These are phyloP conservation scores for Dryadula phaetusa DNA, from an alignment of 2,888 invertebrate species.

Conservation along the genomic window DNA sequence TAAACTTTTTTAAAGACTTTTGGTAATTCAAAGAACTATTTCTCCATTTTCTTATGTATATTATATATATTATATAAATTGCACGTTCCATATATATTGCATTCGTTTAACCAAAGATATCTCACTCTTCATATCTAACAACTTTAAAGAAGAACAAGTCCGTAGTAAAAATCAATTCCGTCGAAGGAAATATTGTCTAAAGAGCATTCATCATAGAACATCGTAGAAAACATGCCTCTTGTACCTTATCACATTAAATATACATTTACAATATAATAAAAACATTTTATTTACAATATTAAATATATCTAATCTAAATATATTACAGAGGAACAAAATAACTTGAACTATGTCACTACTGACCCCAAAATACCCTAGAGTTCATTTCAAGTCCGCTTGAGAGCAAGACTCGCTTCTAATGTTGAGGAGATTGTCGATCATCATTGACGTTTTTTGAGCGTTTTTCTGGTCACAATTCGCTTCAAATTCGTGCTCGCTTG, in stretches of 20 bases:
- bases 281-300: slow-evolving; percentile 81
- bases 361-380: slow-evolving; percentile 64
- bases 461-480: slow-evolving; percentile 65
- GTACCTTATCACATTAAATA: slow-evolving; percentile 64
- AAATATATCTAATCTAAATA: slow-evolving; percentile 73
- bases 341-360: slow-evolving; percentile 77
- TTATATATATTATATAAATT: slow-evolving; percentile 53
- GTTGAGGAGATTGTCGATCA: slow-evolving; percentile 77
- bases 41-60: slow-evolving; percentile 7
- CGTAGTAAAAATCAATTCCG: slow-evolving; percentile 47
- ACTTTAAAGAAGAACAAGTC: slow-evolving; percentile 28
- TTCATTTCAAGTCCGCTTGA: slow-evolving; percentile 67
- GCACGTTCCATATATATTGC: slow-evolving; percentile 64
- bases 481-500: slow-evolving; percentile 60
- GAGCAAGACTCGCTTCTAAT: slow-evolving; percentile 69
- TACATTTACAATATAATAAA: slow-evolving; percentile 77
- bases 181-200: slow-evolving; percentile 48
- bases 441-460: slow-evolving; percentile 71
- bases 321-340: slow-evolving; percentile 82
- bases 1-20: slow-evolving; percentile 7
- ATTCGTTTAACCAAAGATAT: slow-evolving; percentile 51
- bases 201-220: slow-evolving; percentile 45
- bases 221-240: slow-evolving; percentile 72
- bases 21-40: slow-evolving; percentile 5
- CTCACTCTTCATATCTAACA: slow-evolving; percentile 43